These are phyloP conservation scores for Pimpla rufipes DNA, from an alignment of 2,888 invertebrate genomes.

Conservation along the genomic window DNA sequence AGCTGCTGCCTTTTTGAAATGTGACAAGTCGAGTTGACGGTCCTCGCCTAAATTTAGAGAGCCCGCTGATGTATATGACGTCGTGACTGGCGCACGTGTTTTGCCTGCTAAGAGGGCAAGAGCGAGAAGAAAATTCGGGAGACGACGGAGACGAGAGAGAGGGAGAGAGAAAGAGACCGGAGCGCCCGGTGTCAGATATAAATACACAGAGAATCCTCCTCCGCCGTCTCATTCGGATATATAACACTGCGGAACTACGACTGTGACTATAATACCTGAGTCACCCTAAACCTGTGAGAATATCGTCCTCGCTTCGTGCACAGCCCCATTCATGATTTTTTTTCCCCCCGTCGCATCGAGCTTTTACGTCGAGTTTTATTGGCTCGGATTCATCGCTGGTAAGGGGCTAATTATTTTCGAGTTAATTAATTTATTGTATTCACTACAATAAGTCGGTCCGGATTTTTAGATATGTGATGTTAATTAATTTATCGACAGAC, in stretches of 20 bases:
- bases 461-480: too few species aligned
- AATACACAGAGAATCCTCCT: slow-evolving; percentile 42
- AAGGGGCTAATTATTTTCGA: too few species aligned
- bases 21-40: slow-evolving; percentile 68
- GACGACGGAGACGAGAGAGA: slow-evolving; percentile 20
- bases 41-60: slow-evolving; percentile 74
- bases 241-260: slow-evolving; percentile 34
- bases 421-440: too few species aligned
- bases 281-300: slow-evolving; percentile 25
- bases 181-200: slow-evolving; percentile 44
- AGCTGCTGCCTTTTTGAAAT: slow-evolving; percentile 42
- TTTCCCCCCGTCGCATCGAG: neutral
- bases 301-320: neutral
- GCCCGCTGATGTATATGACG: slow-evolving; percentile 71
- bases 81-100: slow-evolving; percentile 73
- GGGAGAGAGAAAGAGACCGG: slow-evolving; percentile 16
- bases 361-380: neutral
- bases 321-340: slow-evolving; percentile 51
- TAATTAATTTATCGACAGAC: too few species aligned
- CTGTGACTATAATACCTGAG: slow-evolving; percentile 40
- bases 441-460: too few species aligned
- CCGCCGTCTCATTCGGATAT: neutral
- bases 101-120: slow-evolving; percentile 64
- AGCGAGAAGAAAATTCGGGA: slow-evolving; percentile 31
- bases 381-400: too few species aligned